A percentile compares a stretch with the other conserved stretches of the same genome.
These are phyloP conservation scores for Microplitis demolitor DNA, from an alignment of 1,140 invertebrate species.

Conservation along the genomic window DNA sequence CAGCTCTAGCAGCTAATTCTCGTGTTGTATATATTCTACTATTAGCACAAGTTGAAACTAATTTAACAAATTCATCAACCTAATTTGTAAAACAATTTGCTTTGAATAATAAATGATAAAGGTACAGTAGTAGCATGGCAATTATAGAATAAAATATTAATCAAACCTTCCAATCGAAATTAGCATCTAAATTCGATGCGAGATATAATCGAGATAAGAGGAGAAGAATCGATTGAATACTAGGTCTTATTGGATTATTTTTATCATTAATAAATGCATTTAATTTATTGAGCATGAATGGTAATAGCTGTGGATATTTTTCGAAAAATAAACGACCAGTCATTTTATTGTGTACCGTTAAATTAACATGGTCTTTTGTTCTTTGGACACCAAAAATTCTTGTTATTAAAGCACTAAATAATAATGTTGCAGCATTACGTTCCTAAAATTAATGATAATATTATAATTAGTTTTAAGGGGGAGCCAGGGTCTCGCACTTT, in stretches of 20 bases:
- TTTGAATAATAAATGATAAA: background rate
- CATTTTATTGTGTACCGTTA: conserved; percentile 78
- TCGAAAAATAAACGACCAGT: conserved; percentile 83
- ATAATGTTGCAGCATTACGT: conserved; percentile 84
- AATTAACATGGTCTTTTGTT: conserved; percentile 72
- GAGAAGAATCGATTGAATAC: conserved; percentile 79
- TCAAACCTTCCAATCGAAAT: conserved; percentile 65
- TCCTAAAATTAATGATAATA: conserved; percentile 61
- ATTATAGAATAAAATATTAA: background rate
- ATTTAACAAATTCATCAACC: conserved; percentile 55
- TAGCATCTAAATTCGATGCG: conserved; percentile 67
- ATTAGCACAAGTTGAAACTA: conserved; percentile 60
- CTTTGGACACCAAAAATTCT: conserved; percentile 89
- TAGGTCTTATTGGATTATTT: conserved; percentile 54
- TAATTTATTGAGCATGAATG: conserved; percentile 76
- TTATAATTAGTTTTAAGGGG: too few relatives aligned
- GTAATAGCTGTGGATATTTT: conserved; percentile 77
- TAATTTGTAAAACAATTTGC: conserved; percentile 38
- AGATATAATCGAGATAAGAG: conserved; percentile 81
- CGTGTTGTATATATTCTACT: conserved; percentile 69
- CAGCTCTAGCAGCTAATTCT: conserved; percentile 70
- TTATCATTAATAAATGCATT: conserved; percentile 57
- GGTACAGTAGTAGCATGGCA: too few relatives aligned
- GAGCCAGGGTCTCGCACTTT: too few relatives aligned
- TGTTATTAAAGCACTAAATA: conserved; percentile 84